Base-by-base conservation (phyloP, 2,888 invertebrate species). In the Cryptus armator region DNA sequence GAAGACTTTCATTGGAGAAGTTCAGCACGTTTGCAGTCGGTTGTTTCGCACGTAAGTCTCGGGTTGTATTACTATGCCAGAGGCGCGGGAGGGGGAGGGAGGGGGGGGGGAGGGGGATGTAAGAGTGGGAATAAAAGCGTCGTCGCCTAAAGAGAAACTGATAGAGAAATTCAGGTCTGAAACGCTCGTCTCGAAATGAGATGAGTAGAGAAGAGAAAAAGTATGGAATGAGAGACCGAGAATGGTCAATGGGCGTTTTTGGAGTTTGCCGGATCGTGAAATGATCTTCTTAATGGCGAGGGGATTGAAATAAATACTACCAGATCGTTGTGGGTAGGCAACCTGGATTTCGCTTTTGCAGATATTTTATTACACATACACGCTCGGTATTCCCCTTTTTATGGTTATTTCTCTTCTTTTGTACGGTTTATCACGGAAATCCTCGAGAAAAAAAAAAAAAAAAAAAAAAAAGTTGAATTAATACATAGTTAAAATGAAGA, bases 281-380 rank as follows among this genome's bases (percentile, higher is more conserved):
- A 91, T 88, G 87, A 88, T 87, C 79, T 80, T 71, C 75, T 75
- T 89, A 88, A 89, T 89, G 88, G 87, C 85, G 83, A 56, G 71
- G 81, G 86, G 86, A 88, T 89, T 89, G 88, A 88, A 89, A 88
- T 90, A 88, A 88, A 87, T 89, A 89, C 87, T 80, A 77, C 70
- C 78, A 83, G 84, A 86, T 90, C 87, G 87, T 89, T 89, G 88
- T 87, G 83, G 85, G 67, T 77, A 37, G 81, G 84, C 80, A 80
- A 86, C 76, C 68, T 75, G 68, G 29, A 74, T 56, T 19, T 46
- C 77, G 74, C 77, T 56, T 82, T 79, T 78, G 74, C 77, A 79
- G 75, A 67, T 43, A 62, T 46, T 66, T 64, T 64, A 70, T 76
- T n/a, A 72, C 70, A 44, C 24, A 70, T 44, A 76, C 74, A 80